Evolutionary conservation across 2,888 invertebrate genomes (phyloP).

Genomic region (Oligia strigilis): DNA sequence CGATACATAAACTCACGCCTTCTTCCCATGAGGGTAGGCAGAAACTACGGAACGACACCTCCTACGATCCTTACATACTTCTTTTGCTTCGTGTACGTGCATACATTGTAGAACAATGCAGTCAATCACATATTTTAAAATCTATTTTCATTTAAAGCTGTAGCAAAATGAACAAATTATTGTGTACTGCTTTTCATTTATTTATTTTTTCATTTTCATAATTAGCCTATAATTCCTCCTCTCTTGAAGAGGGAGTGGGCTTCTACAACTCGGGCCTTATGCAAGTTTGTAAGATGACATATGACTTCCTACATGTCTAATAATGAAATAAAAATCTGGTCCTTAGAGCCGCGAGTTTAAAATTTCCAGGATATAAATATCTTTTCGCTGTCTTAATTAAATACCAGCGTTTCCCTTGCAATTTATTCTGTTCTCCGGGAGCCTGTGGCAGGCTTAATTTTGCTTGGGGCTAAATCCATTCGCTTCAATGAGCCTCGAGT

Average conservation of each 20-base stretch:
- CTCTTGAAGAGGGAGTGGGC: background rate
- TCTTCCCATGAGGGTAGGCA: background rate
- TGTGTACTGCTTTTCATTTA: background rate
- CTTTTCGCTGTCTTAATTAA: conserved; percentile 51
- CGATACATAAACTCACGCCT: background rate
- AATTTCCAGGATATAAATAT: conserved; percentile 18
- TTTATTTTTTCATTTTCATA: background rate
- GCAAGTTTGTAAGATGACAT: background rate
- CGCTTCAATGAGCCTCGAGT: conserved; percentile 58
- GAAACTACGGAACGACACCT: background rate
- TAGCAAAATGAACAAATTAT: background rate
- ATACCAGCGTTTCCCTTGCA: conserved; percentile 48
- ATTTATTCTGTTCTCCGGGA: conserved; percentile 47
- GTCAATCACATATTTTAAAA: background rate
- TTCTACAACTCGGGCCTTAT: background rate
- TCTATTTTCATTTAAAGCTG: background rate
- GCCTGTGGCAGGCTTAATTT: conserved; percentile 60
- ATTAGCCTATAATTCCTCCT: background rate
- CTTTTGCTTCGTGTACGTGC: background rate
- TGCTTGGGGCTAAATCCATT: conserved; percentile 58
- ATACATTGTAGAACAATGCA: background rate
- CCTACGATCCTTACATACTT: background rate
- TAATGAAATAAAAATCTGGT: background rate
- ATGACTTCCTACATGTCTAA: background rate
- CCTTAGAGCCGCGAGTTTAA: background rate